These are phyloP conservation scores for Tipula lateralis DNA, from an alignment of 2,888 invertebrate genomes.

Conservation along the genomic window DNA sequence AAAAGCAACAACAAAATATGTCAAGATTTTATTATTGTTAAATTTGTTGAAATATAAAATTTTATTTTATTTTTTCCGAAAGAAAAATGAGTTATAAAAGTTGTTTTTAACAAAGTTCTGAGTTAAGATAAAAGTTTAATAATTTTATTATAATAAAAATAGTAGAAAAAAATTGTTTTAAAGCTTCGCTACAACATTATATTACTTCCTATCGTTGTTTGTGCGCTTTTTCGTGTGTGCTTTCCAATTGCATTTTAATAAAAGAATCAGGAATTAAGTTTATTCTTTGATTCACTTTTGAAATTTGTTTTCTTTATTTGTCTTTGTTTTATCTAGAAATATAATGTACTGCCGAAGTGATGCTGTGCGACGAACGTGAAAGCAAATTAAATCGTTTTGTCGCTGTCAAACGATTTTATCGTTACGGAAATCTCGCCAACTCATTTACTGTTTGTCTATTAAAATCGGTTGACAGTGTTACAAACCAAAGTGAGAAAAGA, in stretches of 20 bases:
- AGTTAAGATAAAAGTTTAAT: constrained; percentile 13
- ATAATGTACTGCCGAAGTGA: too few species aligned
- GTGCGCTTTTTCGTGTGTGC: not conserved
- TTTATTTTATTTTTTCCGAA: not conserved
- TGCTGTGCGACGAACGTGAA: too few species aligned
- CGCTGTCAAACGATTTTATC: too few species aligned
- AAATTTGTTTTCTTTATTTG: not conserved
- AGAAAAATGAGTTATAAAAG: constrained; percentile 7
- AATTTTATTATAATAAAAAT: constrained; percentile 20
- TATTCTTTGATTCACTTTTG: not conserved
- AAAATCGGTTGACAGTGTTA: too few species aligned
- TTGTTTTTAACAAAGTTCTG: not conserved
- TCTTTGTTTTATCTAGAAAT: too few species aligned
- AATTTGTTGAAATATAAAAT: not conserved
- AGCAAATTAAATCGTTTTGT: too few species aligned
- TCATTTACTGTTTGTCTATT: too few species aligned
- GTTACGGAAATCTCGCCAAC: too few species aligned
- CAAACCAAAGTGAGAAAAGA: too few species aligned
- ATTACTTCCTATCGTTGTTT: not conserved
- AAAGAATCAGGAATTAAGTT: not conserved
- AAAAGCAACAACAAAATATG: not conserved
- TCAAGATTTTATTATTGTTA: constrained; percentile 3
- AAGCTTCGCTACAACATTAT: not conserved
- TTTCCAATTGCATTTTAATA: not conserved
- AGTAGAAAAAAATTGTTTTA: not conserved